Evolutionary conservation across 2,797 vertebrate species (phyloP), one percentile per base, ranked within the genome.

Genomic region (Picus viridis): DNA sequence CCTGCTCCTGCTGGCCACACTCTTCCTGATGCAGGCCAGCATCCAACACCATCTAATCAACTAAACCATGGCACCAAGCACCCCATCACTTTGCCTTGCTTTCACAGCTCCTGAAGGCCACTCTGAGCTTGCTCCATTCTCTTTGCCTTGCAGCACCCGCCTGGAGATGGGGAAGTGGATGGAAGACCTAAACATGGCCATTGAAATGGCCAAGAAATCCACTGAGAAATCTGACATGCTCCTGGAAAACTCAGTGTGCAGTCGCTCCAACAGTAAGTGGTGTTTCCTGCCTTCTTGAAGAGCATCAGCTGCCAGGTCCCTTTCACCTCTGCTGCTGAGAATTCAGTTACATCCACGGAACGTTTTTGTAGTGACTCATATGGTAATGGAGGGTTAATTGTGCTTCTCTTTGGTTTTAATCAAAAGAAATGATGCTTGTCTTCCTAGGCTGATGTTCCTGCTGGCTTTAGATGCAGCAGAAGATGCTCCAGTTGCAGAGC

Each of bases 111-210:
- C 49, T 51, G 49, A 51, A 24, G 49, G 49, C 49, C 49, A 51
- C 49, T 24, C 49, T 51, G 23, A 51, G 23, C 49, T 51, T 51
- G 49, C 49, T 51, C 49, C 13, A 1, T 30, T 16, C 54, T 14
- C 1, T 85, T 84, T 91, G 20, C 75, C 83, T 93, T 69, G 24
- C 96, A 99, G 99, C 93, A 99, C 99, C 17, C 98, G 97, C 79
- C 96, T 99, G 90, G 99, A 99, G 95, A 99, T 99, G 98, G 97
- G 98, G 32, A 99, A 99, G 95, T 99, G 99, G 99, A 98, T 99
- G 67, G 98, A 98, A n/a, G 99, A 99, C 93, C 97, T 99, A 16
- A 99, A 98, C 70, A 51, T 98, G 16, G 98, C 99, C 1, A 99
- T 99, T 11, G 98, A 99, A 64, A 97, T 98, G 93, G 98, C 98